Conservation (phyloP, 2,113 vertebrate species). For the Tenebrosternarchus preto region DNA sequence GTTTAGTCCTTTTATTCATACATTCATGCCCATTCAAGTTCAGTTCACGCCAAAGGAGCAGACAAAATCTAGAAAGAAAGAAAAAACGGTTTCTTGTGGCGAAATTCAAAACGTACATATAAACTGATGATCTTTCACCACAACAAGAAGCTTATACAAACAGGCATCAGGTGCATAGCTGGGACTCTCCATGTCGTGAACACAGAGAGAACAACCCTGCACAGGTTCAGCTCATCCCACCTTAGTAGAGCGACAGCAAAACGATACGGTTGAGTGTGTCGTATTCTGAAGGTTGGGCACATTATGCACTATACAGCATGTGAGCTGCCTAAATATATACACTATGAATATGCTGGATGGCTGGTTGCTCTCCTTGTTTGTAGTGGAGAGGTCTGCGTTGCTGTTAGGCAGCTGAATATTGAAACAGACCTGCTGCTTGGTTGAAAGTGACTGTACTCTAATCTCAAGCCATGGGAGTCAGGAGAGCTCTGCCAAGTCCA, state of each 20-base stretch:
- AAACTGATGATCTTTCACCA: neutral
- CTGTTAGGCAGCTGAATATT: neutral
- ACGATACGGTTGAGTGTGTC: too few relatives aligned
- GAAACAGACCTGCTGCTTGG: slow-evolving; percentile 23
- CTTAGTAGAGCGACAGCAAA: too few relatives aligned
- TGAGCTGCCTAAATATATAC: neutral
- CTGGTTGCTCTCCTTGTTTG: slow-evolving; percentile 1
- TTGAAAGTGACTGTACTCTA: slow-evolving; percentile 16
- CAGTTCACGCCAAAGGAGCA: neutral
- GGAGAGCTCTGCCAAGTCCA: slow-evolving; percentile 8
- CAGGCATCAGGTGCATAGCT: neutral
- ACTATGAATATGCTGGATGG: too few relatives aligned
- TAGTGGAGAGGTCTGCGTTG: slow-evolving; percentile 27
- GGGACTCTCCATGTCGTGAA: neutral
- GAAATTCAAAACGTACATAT: neutral
- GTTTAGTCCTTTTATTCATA: neutral
- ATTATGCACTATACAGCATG: neutral
- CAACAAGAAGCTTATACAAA: neutral
- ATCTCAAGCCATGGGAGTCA: neutral
- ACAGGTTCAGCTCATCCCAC: slow-evolving; percentile 16
- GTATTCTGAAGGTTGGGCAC: neutral
- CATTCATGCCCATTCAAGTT: neutral
- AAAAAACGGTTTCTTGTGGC: neutral
- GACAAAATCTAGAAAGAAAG: neutral
- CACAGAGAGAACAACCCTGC: neutral